A percentile compares a stretch with the other conserved stretches of the same genome.
phyloP scores from a whole-genome alignment of 2,888 invertebrate genomes.

The Cactoblastis cactorum region DNA sequence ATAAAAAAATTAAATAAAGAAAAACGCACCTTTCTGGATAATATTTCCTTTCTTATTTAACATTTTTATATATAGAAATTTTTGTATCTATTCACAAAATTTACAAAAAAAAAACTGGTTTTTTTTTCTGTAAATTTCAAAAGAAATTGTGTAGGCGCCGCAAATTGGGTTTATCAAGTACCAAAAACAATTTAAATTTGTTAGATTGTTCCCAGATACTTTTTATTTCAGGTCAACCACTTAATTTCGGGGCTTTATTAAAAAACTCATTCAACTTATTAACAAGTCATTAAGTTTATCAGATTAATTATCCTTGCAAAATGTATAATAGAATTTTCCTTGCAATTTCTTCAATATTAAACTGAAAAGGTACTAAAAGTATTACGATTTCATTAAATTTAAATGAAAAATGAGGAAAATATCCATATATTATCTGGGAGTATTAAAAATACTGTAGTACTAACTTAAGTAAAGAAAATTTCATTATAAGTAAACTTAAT shows the following conservation, averaged over 20 bases:
- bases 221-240: neutral
- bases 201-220: conserved; percentile 1
- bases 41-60: no score
- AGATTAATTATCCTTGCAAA: neutral
- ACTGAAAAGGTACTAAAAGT: no score
- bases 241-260: conserved; percentile 2
- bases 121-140: neutral
- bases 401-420: no score
- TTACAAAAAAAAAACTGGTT: neutral
- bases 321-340: neutral
- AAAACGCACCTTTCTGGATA: no score
- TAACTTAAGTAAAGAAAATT: no score
- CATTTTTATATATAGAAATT: no score
- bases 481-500: no score
- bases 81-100: neutral
- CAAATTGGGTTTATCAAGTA: neutral
- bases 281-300: conserved; percentile 11
- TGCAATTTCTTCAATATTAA: no score
- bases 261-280: conserved; percentile 14
- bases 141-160: neutral
- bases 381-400: no score
- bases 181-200: conserved; percentile 1
- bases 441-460: no score
- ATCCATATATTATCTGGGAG: no score
- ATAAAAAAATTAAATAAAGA: no score